A percentile compares a stretch with the other conserved stretches of the same genome.
Evolutionary conservation across 2,113 vertebrate species (phyloP).

Genomic region (Rostratula benghalensis): DNA sequence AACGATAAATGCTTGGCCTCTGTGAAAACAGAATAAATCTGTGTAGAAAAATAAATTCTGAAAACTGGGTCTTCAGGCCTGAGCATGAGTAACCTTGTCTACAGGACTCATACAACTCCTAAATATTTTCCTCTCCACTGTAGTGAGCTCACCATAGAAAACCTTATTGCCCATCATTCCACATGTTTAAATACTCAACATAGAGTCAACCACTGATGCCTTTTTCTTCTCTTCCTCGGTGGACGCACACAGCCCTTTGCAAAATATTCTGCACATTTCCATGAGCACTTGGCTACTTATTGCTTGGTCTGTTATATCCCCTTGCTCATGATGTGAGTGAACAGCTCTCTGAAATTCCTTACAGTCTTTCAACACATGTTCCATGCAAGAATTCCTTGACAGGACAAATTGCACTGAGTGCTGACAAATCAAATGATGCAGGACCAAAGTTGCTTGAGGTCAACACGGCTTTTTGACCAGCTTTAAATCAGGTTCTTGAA

Average conservation of each 20-base stretch:
- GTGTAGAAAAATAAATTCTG: not conserved
- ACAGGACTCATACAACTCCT: not conserved
- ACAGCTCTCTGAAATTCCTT: not conserved
- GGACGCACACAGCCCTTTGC: not conserved
- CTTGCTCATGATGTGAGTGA: not conserved
- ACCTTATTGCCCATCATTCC: not conserved
- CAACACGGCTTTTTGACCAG: not conserved
- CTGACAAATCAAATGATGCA: not conserved
- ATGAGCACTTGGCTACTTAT: not conserved
- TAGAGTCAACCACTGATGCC: not conserved
- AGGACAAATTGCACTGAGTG: not conserved
- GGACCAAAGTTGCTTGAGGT: not conserved
- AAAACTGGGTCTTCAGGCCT: not conserved
- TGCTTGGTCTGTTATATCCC: not conserved
- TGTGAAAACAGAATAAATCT: not conserved
- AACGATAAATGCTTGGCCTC: not conserved
- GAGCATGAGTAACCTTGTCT: not conserved
- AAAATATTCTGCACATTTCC: not conserved
- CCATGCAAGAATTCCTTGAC: not conserved
- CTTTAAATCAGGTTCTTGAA: not conserved
- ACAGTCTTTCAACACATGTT: not conserved
- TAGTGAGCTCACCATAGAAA: not conserved
- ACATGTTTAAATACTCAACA: not conserved
- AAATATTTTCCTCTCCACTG: not conserved
- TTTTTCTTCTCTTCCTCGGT: not conserved